Conservation (phyloP, 2,888 invertebrate genomes). For the Camptogramma bilineatum region DNA sequence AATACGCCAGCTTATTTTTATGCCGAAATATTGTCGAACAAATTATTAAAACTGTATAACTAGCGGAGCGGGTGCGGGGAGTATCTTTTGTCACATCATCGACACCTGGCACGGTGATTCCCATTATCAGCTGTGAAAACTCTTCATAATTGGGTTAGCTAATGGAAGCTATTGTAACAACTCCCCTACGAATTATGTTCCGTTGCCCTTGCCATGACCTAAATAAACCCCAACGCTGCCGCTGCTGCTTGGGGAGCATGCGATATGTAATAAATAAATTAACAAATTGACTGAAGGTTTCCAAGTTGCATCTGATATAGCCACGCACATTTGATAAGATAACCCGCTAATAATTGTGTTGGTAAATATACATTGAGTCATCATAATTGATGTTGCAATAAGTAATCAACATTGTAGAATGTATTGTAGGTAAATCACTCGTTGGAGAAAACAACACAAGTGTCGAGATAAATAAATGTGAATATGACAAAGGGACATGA, state of each 20-base stretch:
- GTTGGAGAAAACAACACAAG: background rate
- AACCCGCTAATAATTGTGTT: slow-evolving; percentile 37
- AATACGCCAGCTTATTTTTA: no score
- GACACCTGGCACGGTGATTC: slow-evolving; percentile 36
- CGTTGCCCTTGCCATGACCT: slow-evolving; percentile 47
- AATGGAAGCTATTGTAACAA: slow-evolving; percentile 50
- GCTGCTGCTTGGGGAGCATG: slow-evolving; percentile 24
- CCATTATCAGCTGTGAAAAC: slow-evolving; percentile 38
- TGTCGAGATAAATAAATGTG: background rate
- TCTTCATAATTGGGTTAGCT: slow-evolving; percentile 48
- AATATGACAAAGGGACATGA: slow-evolving; percentile 2
- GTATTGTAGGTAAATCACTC: background rate
- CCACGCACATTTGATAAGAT: slow-evolving; percentile 27
- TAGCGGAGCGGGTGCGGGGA: background rate
- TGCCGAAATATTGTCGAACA: background rate
- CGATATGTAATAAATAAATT: slow-evolving; percentile 18
- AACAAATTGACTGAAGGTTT: slow-evolving; percentile 19
- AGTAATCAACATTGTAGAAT: slow-evolving; percentile 11
- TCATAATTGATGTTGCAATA: slow-evolving; percentile 17
- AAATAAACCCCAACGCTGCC: slow-evolving; percentile 41
- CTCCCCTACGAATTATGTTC: slow-evolving; percentile 46
- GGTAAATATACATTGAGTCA: slow-evolving; percentile 36
- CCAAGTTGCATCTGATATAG: slow-evolving; percentile 24
- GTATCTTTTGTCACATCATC: slow-evolving; percentile 9
- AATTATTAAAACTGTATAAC: no score